Percentiles rank a stretch among this genome's conserved stretches.
phyloP scores from a whole-genome alignment of 2,797 vertebrate species.

The Arremon aurantiirostris region DNA sequence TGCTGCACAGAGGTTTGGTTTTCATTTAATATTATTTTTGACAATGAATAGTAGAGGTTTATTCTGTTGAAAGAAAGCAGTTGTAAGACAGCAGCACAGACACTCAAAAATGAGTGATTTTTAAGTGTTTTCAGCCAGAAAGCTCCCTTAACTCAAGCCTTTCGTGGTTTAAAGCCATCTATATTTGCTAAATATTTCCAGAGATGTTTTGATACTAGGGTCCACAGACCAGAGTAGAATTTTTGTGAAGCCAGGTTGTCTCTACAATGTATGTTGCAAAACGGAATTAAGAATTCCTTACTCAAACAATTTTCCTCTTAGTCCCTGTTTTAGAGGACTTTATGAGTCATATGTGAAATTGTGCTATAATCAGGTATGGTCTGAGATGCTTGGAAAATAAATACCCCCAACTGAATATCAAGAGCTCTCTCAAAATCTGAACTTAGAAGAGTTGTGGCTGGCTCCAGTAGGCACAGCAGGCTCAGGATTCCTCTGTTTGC shows the following conservation, averaged over 20 bases:
- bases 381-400: not conserved
- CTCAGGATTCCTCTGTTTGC: accelerated
- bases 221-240: not conserved
- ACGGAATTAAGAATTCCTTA: not conserved
- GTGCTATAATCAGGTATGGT: not conserved
- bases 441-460: not conserved
- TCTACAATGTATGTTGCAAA: not conserved
- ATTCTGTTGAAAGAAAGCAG: not conserved
- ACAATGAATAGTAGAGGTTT: not conserved
- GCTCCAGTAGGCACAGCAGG: accelerated
- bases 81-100: not conserved
- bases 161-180: not conserved
- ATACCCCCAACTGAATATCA: not conserved
- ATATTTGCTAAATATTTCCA: not conserved
- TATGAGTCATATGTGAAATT: not conserved
- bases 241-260: not conserved
- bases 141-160: not conserved
- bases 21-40: not conserved
- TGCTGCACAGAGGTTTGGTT: slow-evolving; percentile 82
- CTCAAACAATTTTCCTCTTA: not conserved
- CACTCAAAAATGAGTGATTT: not conserved
- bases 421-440: not conserved
- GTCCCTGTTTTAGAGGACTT: not conserved
- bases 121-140: not conserved
- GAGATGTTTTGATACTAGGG: not conserved